Evolutionary conservation across 2,888 invertebrate genomes (phyloP), one percentile per base, ranked within the genome.

Genomic region (Lepidocyrtinus sp.): DNA sequence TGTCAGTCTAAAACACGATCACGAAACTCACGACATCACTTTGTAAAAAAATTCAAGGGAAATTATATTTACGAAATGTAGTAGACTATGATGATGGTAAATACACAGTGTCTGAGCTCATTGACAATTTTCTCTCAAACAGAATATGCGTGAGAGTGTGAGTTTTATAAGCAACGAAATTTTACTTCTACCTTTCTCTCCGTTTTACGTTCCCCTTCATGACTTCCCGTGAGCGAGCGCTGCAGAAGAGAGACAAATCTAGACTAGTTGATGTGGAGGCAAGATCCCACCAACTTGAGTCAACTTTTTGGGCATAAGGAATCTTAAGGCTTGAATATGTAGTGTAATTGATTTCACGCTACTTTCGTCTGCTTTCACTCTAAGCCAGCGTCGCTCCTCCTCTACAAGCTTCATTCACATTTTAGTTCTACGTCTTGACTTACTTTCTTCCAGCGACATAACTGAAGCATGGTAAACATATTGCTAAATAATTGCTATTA

Each of bases 211-310:
- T 50, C 50, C 50, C 12, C n/a, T 17, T 50, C 50, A 50, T 50
- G 50, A 50, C 50, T 50, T 17, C 50, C 50, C 50, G 50, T 50
- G n/a, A 50, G 5, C 50, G 50, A 71, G 77, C 71, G 71, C 67
- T 59, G 71, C 45, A 71, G 63, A 45, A 65, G 64, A 70, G 21
- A 72, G 77, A 77, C 77, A 67, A 77, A 72, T 72, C 12, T 26
- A 65, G 77, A 77, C 77, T 77, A 72, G 71, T 55, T 71, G 77
- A 77, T 65, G 71, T 36, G 25, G 67, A 67, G 21, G 27, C 19
- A 26, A 25, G 63, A 77, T 64, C 77, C 71, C 27, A 59, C 71
- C 46, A 61, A 67, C 71, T 72, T 77, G 67, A 72, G 63, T 68
- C 77, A 77, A 67, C 63, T 64, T 67, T 62, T 36, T 36, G 24